phyloP scores from a whole-genome alignment of 2,888 invertebrate species.

The Auanema freiburgensis region DNA sequence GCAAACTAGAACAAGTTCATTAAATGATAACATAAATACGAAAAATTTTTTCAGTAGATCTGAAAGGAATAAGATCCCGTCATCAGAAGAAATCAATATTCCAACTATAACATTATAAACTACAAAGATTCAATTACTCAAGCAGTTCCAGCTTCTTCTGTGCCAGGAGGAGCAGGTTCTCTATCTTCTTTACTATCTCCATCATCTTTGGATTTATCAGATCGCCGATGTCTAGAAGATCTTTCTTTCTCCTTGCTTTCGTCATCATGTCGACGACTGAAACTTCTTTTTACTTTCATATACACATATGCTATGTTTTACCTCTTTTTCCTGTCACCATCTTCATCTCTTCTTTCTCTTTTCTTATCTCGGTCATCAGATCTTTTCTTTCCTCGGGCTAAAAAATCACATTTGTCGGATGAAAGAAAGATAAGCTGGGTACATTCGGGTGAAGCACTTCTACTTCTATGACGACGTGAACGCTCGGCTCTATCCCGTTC shows the following conservation, averaged over 20 bases:
- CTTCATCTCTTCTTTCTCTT: slow-evolving; percentile 24
- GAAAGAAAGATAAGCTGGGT: background rate
- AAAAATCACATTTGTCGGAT: background rate
- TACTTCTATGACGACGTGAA: slow-evolving; percentile 9
- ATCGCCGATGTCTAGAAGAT: background rate
- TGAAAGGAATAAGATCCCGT: no score
- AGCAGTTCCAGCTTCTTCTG: no score
- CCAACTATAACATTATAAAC: no score
- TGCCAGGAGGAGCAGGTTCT: no score
- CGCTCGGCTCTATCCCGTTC: slow-evolving; percentile 13
- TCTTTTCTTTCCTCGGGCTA: no score
- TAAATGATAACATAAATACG: no score
- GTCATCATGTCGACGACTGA: background rate
- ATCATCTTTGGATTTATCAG: no score
- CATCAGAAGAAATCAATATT: no score
- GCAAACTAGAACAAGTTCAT: no score
- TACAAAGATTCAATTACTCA: no score
- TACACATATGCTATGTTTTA: background rate
- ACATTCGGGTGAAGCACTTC: background rate
- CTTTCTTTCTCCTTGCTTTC: background rate
- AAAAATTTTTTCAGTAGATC: no score
- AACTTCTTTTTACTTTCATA: background rate
- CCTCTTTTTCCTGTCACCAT: slow-evolving; percentile 26
- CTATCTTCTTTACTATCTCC: no score
- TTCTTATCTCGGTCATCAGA: slow-evolving; percentile 26